Evolutionary conservation across 2,888 invertebrate genomes (phyloP), one percentile per base, ranked within the genome.

Genomic region (Aspidiotus rigidus): DNA sequence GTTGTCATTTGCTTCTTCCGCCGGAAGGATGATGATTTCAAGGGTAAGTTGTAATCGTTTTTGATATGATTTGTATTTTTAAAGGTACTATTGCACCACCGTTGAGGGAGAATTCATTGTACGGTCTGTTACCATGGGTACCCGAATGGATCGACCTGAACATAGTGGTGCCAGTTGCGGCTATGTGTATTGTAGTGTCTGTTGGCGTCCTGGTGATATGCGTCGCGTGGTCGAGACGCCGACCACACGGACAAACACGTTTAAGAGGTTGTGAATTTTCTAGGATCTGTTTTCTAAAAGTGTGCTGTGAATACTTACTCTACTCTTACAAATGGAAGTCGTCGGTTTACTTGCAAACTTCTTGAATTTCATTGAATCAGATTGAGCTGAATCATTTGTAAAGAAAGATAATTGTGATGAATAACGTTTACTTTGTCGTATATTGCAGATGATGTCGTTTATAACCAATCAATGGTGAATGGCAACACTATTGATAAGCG

Each of bases 161-260:
- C 79, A 88, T 95, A 73, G 84, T 94, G 77, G 90, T 95, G 39
- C 94, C 94, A 0, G 87, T 93, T 73, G 85, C 90, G 75, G 93
- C 93, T 57, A 93, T 93, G 41, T 83, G 93, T 72, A 88, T 95
- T 75, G 93, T 95, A 74, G 87, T 93, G 78, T 84, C 93, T 75
- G 90, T 93, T 75, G 93, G 93, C 73, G 86, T 93, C 76, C 86
- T 92, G 76, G 93, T 95, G 76, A 89, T 93, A 78, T 93, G 93
- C 80, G 87, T 93, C 75, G 92, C 92, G 53, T 82, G 93, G 67
- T 89, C 91, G 66, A 83, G 92, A 77, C 83, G 91, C 79, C 82
- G 82, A 73, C 81, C 84, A 73, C 84, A 84, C 69, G 83, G 83
- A 74, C 84, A 84, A 76, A 84, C 84, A 42, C 85, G 91, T 77